Conservation (phyloP, 2,888 invertebrate species). For the Scaptomyza polygonia region DNA sequence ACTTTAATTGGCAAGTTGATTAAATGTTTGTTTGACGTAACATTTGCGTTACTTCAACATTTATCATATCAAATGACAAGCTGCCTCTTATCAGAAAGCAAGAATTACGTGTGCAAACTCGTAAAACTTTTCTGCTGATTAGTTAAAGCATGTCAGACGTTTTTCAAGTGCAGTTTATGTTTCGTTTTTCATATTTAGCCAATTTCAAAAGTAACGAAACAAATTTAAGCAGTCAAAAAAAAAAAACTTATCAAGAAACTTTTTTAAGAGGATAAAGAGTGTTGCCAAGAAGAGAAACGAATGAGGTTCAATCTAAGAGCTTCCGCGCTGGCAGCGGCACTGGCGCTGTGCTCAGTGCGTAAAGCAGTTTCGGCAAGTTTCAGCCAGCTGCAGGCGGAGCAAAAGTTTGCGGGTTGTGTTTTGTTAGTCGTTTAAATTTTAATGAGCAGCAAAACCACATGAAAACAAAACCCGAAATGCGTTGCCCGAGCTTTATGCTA, state of each 20-base stretch:
- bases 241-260: conserved; percentile 49
- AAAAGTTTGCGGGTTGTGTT: conserved; percentile 20
- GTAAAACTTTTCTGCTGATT: conserved; percentile 46
- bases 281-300: conserved; percentile 3
- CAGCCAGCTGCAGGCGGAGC: conserved; percentile 51
- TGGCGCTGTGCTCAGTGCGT: conserved; percentile 34
- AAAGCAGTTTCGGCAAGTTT: conserved; percentile 59
- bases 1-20: conserved; percentile 9
- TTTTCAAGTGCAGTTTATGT: conserved; percentile 10
- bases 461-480: conserved; percentile 25
- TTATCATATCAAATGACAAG: conserved; percentile 44
- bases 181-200: conserved; percentile 4
- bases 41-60: conserved; percentile 28
- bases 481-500: conserved; percentile 5
- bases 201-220: conserved; percentile 16
- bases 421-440: conserved; percentile 55
- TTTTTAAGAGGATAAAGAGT: conserved; percentile 11
- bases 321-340: conserved; percentile 9
- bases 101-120: conserved; percentile 48
- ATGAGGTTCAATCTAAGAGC: conserved; percentile 18
- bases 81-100: conserved; percentile 43
- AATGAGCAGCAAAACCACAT: conserved; percentile 48
- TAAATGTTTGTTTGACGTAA: conserved; percentile 20
- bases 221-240: conserved; percentile 23
- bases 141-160: conserved; percentile 13